Evolutionary conservation across 2,113 vertebrate genomes (phyloP).

Genomic region (Benitochromis conjunctus): DNA sequence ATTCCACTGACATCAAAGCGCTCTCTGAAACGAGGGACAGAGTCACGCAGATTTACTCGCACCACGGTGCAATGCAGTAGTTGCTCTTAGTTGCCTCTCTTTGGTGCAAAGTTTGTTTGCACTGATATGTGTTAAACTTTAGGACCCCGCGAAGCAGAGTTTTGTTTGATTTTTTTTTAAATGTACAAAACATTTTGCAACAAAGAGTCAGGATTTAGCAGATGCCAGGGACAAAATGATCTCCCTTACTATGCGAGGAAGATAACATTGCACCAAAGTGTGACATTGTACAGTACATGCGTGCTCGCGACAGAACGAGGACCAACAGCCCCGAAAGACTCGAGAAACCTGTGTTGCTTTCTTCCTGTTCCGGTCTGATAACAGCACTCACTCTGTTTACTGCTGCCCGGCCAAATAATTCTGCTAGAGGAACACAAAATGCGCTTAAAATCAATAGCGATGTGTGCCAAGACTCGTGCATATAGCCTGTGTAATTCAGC

Average conservation of each 20-base stretch:
- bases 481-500: neutral
- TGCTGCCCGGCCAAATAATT: neutral
- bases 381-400: neutral
- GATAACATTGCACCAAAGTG: neutral
- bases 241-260: neutral
- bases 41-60: conserved; percentile 30
- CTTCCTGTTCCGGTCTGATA: neutral
- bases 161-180: neutral
- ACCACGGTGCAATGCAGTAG: conserved; percentile 21
- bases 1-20: conserved; percentile 54
- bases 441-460: neutral
- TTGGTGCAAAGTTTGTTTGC: conserved; percentile 2
- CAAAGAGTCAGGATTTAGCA: neutral
- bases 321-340: neutral
- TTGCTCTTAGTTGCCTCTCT: conserved; percentile 6
- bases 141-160: neutral
- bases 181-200: neutral
- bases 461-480: neutral
- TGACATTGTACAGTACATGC: neutral
- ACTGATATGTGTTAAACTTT: neutral
- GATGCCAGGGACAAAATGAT: neutral
- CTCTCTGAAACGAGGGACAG: conserved; percentile 46
- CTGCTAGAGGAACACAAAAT: neutral
- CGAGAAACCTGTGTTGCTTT: neutral
- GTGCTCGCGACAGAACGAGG: neutral